These are phyloP conservation scores for Candidula unifasciata DNA, from an alignment of 2,888 invertebrate species.

Conservation along the genomic window DNA sequence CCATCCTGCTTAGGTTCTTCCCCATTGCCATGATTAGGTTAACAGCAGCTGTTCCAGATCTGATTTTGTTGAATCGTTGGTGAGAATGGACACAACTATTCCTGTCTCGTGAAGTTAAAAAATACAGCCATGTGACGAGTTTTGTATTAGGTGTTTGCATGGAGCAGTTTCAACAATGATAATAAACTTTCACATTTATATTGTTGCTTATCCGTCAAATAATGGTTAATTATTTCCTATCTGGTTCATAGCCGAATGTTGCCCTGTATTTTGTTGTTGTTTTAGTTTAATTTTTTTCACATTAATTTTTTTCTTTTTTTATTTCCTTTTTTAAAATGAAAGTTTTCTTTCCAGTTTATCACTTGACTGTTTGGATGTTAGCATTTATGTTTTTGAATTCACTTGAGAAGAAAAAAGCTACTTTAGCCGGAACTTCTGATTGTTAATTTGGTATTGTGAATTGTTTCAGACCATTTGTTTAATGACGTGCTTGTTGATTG, in stretches of 20 bases:
- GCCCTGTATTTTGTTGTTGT: constrained; percentile 42
- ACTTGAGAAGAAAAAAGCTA: neutral
- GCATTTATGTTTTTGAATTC: constrained; percentile 28
- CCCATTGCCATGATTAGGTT: neutral
- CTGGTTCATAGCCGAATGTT: constrained; percentile 54
- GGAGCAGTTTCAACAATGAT: neutral
- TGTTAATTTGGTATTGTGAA: constrained; percentile 31
- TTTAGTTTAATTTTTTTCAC: neutral
- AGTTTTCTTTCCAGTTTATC: constrained; percentile 10
- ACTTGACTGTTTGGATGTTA: constrained; percentile 24
- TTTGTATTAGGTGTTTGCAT: too few relatives aligned
- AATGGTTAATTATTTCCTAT: constrained; percentile 28
- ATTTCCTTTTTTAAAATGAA: neutral
- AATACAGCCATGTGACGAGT: too few relatives aligned
- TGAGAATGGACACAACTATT: neutral
- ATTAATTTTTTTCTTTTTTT: constrained; percentile 5
- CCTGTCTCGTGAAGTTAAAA: too few relatives aligned
- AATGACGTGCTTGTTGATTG: constrained; percentile 40
- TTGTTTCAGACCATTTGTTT: constrained; percentile 41
- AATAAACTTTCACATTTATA: neutral
- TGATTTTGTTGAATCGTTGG: neutral
- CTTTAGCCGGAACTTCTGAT: constrained; percentile 6
- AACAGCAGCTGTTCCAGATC: neutral
- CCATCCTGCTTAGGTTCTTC: neutral
- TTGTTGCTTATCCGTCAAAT: neutral